phyloP scores from a whole-genome alignment of 2,797 vertebrate genomes.

The Morus bassanus region DNA sequence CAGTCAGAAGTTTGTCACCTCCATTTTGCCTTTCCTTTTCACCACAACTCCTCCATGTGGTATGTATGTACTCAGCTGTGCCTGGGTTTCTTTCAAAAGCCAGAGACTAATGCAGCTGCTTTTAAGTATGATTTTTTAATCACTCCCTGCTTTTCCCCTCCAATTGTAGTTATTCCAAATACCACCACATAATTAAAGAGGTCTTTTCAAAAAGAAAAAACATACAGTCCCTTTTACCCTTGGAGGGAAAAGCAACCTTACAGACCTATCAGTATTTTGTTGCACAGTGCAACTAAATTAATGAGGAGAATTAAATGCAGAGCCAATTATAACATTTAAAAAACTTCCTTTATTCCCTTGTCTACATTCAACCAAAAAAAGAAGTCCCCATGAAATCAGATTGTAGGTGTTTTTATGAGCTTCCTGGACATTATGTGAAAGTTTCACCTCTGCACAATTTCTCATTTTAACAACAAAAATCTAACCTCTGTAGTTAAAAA shows the following conservation, averaged over 20 bases:
- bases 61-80: not conserved
- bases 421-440: not conserved
- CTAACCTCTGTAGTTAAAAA: not conserved
- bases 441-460: slow-evolving; percentile 17
- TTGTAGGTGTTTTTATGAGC: slow-evolving; percentile 30
- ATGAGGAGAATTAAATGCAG: slow-evolving; percentile 3
- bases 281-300: slow-evolving; percentile 41
- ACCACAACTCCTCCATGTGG: not conserved
- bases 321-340: slow-evolving; percentile 42
- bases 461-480: slow-evolving; percentile 25
- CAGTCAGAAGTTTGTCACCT: not conserved
- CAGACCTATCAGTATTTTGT: slow-evolving; percentile 35
- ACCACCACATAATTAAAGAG: slow-evolving; percentile 57
- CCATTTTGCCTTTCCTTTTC: not conserved
- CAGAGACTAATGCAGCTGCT: slow-evolving; percentile 53
- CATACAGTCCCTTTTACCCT: slow-evolving; percentile 26
- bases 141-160: slow-evolving; percentile 51
- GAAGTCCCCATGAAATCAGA: not conserved
- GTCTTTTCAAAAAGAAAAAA: slow-evolving; percentile 48
- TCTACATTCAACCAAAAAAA: not conserved
- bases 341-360: slow-evolving; percentile 2
- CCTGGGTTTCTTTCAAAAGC: slow-evolving; percentile 33
- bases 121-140: slow-evolving; percentile 71
- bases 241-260: slow-evolving; percentile 47
- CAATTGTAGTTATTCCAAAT: slow-evolving; percentile 67